Conservation (phyloP, 1,140 invertebrate genomes). For the Goniozus legneri region DNA sequence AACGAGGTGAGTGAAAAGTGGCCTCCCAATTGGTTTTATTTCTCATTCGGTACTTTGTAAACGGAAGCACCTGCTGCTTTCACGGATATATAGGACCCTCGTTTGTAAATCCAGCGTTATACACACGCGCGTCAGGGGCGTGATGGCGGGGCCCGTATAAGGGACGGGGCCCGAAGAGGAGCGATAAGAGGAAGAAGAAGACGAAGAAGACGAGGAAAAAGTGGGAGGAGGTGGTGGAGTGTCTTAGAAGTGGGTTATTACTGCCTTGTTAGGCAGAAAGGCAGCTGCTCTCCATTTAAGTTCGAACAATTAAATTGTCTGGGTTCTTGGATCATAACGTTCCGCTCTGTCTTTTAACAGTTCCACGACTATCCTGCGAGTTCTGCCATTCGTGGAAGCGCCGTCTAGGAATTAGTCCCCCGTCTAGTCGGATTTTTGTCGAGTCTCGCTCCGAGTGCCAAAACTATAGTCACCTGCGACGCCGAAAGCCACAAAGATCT, state of each 20-base stretch:
- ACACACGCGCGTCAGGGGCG: slow-evolving; percentile 45
- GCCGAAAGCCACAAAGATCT: background rate
- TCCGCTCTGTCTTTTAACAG: too few species aligned
- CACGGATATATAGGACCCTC: slow-evolving; percentile 38
- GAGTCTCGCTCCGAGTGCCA: slow-evolving; percentile 15
- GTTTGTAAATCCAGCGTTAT: slow-evolving; percentile 51
- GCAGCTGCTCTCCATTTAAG: slow-evolving; percentile 52
- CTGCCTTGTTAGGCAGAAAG: slow-evolving; percentile 48
- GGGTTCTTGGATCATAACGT: too few species aligned
- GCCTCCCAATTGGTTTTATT: slow-evolving; percentile 3
- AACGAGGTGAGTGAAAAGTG: background rate
- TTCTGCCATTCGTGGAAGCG: too few species aligned
- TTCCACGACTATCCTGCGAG: too few species aligned
- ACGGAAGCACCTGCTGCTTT: slow-evolving; percentile 47
- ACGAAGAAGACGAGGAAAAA: slow-evolving; percentile 22
- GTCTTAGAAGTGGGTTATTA: slow-evolving; percentile 43
- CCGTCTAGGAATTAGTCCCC: too few species aligned
- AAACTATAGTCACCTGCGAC: slow-evolving; percentile 16
- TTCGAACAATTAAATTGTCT: slow-evolving; percentile 52
- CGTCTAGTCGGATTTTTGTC: too few species aligned
- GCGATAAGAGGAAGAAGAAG: slow-evolving; percentile 15
- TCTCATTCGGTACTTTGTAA: too few species aligned
- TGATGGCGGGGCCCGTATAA: slow-evolving; percentile 16
- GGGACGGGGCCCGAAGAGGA: slow-evolving; percentile 15
- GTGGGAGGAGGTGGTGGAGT: slow-evolving; percentile 15